Conservation (phyloP, 2,888 invertebrate genomes). For the Nematopogon swammerdamellus region DNA sequence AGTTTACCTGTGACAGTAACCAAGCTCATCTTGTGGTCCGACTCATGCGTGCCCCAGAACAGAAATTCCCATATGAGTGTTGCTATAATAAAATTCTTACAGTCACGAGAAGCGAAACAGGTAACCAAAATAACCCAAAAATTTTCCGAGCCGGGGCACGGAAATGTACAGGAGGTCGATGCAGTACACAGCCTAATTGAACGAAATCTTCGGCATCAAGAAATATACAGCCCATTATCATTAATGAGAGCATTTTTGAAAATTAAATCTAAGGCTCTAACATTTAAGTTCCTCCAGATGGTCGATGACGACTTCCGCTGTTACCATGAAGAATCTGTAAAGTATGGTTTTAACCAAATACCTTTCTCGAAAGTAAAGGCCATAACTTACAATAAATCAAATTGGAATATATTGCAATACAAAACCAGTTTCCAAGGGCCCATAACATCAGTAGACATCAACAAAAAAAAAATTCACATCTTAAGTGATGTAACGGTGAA, state of each 20-base stretch:
- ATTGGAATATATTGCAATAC: constrained; percentile 7
- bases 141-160: constrained; percentile 14
- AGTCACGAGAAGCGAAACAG: constrained; percentile 7
- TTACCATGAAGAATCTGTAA: constrained; percentile 5
- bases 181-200: constrained; percentile 12
- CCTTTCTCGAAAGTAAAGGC: constrained; percentile 5
- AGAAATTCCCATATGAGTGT: constrained; percentile 12
- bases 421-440: constrained; percentile 5
- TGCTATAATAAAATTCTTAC: constrained; percentile 11
- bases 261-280: constrained; percentile 6
- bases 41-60: constrained; percentile 12
- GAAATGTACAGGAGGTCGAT: constrained; percentile 15
- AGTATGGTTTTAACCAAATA: constrained; percentile 6
- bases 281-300: constrained; percentile 5
- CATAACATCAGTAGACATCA: constrained; percentile 5
- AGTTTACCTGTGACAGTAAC: constrained; percentile 6
- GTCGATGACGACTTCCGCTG: constrained; percentile 5
- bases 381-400: constrained; percentile 6
- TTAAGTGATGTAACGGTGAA: constrained; percentile 7
- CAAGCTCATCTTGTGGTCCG: constrained; percentile 15
- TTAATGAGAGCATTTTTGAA: constrained; percentile 2
- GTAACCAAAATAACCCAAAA: constrained; percentile 10
- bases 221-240: constrained; percentile 7
- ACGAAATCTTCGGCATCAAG: constrained; percentile 8
- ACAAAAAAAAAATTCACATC: constrained; percentile 5